Evolutionary conservation across 2,113 vertebrate genomes (phyloP), one percentile per base, ranked within the genome.

Genomic region (Malurus elegans): DNA sequence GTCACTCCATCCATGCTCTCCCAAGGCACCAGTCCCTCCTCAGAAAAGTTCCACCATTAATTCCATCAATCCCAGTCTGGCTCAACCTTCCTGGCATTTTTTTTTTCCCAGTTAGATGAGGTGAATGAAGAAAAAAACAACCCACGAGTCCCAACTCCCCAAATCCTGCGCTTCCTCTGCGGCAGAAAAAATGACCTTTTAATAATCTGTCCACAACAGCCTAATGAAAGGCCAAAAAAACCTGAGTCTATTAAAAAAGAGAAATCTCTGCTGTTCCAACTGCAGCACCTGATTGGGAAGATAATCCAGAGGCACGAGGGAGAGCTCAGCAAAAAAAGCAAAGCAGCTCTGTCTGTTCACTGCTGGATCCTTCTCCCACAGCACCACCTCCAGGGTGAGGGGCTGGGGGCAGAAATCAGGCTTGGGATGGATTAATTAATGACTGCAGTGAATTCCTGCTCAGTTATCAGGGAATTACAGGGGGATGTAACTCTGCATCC

Each of bases 391-490:
- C 79, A 86, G 90, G 79, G 23, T 0, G 11, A 5, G 21, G 47
- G 60, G 78, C 51, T 12, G 34, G 34, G 38, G 38, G 38, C 38
- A 38, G 38, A 38, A 38, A 38, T 10, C 10, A 10, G 38, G 38
- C 10, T 38, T 38, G 38, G 38, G 38, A 38, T 38, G 38, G 86
- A 97, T 97, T 94, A 92, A 96, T 58, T 96, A 95, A 96, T 92
- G 95, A 92, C 80, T 95, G 93, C 60, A 9, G 95, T 56, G 67
- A 38, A 38, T 38, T 38, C 38, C 38, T 38, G 38, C 38, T 56
- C 87, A 80, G 94, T 50, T 89, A 71, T 79, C 91, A 91, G 89
- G 8, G 71, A 96, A 92, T 92, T 92, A 90, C 94, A 95, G 82
- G 85, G 80, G 73, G 80, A 91, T 48, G 56, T 87, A 80, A 56